Conservation (phyloP, 1,140 invertebrate species). For the Tetragnatha versicolor region DNA sequence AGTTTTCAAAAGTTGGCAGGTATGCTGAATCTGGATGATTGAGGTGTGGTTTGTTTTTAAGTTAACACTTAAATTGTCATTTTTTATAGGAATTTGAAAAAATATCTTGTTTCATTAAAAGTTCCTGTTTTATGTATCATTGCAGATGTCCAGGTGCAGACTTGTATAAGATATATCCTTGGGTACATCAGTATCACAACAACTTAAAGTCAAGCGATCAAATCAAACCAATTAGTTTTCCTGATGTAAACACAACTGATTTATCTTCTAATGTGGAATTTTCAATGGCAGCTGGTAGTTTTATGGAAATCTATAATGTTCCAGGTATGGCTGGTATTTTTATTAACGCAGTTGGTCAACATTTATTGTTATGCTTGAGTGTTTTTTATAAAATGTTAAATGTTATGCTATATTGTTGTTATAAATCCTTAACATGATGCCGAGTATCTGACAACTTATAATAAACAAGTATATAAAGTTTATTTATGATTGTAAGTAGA, state of each 20-base stretch:
- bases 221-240: constrained; percentile 79
- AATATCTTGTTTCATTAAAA: background rate
- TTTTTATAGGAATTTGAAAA: background rate
- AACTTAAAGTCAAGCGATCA: constrained; percentile 84
- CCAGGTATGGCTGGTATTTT: background rate
- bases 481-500: no score
- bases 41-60: no score
- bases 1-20: no score
- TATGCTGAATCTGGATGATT: background rate
- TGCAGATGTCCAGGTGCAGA: constrained; percentile 70
- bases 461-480: no score
- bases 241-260: constrained; percentile 84
- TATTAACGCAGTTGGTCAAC: no score
- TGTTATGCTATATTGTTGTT: no score
- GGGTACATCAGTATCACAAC: constrained; percentile 93
- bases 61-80: no score
- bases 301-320: constrained; percentile 83
- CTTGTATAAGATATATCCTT: constrained; percentile 82
- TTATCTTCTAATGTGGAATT: constrained; percentile 76
- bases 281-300: constrained; percentile 96
- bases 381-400: no score
- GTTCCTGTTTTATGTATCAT: background rate
- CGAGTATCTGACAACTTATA: no score
- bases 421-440: no score
- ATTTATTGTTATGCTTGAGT: no score